Conservation (phyloP, 2,888 invertebrate genomes). For the Acrocyrtus sp. region DNA sequence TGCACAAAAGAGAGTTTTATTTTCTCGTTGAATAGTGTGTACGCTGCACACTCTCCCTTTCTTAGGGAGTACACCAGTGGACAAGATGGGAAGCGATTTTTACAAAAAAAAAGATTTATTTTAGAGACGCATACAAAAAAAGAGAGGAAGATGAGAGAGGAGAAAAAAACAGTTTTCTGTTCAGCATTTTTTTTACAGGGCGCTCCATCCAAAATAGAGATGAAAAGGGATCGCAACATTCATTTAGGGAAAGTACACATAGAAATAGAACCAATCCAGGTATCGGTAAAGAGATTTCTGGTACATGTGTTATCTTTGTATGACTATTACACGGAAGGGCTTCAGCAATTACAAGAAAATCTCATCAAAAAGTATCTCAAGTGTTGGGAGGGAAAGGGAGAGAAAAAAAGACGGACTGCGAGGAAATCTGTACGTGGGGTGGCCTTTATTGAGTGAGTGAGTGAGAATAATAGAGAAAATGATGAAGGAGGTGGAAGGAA, state of each 20-base stretch:
- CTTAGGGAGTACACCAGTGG: too few relatives aligned
- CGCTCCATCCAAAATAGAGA: too few relatives aligned
- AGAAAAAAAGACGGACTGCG: too few relatives aligned
- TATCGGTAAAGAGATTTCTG: too few relatives aligned
- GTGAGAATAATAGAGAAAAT: constrained; percentile 6
- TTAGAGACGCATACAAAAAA: not conserved
- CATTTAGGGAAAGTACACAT: too few relatives aligned
- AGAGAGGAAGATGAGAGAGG: not conserved
- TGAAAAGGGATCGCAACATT: not conserved
- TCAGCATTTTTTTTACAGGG: not conserved
- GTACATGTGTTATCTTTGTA: constrained; percentile 20
- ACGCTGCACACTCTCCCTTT: too few relatives aligned
- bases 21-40: too few relatives aligned
- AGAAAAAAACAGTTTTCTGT: not conserved
- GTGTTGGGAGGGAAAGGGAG: constrained; percentile 16
- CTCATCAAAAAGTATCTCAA: constrained; percentile 60
- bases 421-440: too few relatives aligned
- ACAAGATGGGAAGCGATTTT: too few relatives aligned
- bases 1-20: too few relatives aligned
- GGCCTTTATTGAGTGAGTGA: constrained; percentile 17
- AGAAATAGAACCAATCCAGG: too few relatives aligned
- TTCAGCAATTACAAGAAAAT: constrained; percentile 59
- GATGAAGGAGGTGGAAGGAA: constrained; percentile 15
- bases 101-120: not conserved
- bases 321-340: constrained; percentile 24